Base-by-base conservation (phyloP, 2,113 vertebrate species). In the Strigops habroptila region DNA sequence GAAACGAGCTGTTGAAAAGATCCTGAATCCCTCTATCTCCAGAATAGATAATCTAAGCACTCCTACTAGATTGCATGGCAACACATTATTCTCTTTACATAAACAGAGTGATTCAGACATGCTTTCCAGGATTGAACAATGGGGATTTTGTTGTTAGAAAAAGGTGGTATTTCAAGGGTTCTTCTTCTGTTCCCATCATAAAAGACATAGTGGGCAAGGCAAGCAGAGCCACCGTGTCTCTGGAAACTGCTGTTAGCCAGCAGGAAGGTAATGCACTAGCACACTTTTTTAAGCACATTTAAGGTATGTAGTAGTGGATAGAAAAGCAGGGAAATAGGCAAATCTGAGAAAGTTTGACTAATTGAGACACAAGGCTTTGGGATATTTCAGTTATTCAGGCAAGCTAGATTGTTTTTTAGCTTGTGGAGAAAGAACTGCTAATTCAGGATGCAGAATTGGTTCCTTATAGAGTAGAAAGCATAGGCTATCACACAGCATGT, bases 81-180 rank as follows among this genome's bases (percentile, higher is more conserved):
- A 69, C 71, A 67, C 0, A 0, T 37, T 43, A 44, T 33, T 69
- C 53, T 16, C 23, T 79, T 25, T 35, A 19, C 63, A 65, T 12
- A 53, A 84, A 59, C 8, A 44, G 46, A 60, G 43, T 6, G 53
- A 81, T 30, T 30, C 74, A 87, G 49, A 27, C 18, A 1, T n/a
- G 31, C 37, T 93, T 84, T 71, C 73, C 73, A 92, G 88, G 57
- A 31, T 0, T 33, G 14, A 71, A 37, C 63, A 31, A 2, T 1
- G 33, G 27, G 57, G 73, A 49, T 75, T 88, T 62, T 73, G 33
- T 60, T 78, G 30, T 39, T 15, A 30, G n/a, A 28, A 25, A 60
- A 83, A 83, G 30, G 48, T 43, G 44, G 19, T 4, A 31, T 52
- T 52, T 81, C 71, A 17, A 64, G 35, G 31, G 18, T 35, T 59